phyloP scores from a whole-genome alignment of 2,113 vertebrate genomes.

The Apteryx owenii region DNA sequence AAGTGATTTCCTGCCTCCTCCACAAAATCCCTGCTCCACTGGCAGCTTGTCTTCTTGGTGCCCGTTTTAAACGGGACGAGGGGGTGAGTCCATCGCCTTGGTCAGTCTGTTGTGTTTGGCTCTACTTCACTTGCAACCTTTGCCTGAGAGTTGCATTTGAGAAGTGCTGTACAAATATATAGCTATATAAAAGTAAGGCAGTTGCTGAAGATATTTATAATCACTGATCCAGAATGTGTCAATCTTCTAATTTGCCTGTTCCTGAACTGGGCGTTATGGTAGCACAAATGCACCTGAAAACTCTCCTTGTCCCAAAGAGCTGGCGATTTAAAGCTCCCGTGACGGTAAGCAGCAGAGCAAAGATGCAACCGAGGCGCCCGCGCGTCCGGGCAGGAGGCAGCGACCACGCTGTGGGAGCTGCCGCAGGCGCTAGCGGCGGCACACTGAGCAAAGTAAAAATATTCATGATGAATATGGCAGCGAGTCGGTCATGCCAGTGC shows the following conservation, averaged over 20 bases:
- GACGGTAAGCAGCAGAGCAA: background rate
- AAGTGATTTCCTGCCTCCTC: background rate
- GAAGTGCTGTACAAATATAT: background rate
- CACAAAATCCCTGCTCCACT: background rate
- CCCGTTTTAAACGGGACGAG: background rate
- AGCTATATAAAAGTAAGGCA: background rate
- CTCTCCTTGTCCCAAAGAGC: background rate
- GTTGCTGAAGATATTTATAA: background rate
- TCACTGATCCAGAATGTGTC: background rate
- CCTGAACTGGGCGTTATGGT: background rate
- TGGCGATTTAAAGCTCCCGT: background rate
- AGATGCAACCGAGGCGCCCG: background rate
- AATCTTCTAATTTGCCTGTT: conserved; percentile 1
- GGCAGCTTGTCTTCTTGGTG: background rate
- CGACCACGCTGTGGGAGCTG: background rate
- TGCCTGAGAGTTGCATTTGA: background rate
- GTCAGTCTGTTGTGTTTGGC: background rate
- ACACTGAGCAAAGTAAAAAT: background rate
- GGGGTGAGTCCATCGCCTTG: background rate
- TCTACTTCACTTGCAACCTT: background rate
- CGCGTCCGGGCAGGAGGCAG: background rate
- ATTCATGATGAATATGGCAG: background rate
- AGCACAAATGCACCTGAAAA: background rate
- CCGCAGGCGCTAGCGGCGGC: accelerated
- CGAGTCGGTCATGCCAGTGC: background rate